These are phyloP conservation scores for Oenanthe oenanthe DNA, from an alignment of 2,113 vertebrate genomes.

Conservation along the genomic window DNA sequence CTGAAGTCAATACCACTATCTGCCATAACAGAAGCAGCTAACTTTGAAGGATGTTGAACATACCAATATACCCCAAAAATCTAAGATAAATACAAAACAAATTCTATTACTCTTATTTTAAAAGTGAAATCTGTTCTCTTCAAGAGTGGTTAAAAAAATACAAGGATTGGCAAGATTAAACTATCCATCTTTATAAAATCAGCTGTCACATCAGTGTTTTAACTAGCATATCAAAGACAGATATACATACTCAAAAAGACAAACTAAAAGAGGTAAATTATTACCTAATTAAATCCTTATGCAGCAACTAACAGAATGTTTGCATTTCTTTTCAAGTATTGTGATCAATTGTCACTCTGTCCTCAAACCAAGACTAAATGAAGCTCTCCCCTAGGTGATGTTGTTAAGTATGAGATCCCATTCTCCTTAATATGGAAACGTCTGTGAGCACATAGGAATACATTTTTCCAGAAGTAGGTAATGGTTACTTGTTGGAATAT, in stretches of 20 bases:
- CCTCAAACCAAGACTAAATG: neutral
- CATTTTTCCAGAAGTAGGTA: constrained; percentile 57
- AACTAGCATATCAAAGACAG: neutral
- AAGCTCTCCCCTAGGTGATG: neutral
- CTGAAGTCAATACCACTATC: neutral
- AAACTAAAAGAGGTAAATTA: constrained; percentile 36
- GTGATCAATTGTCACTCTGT: neutral
- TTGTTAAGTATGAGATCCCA: neutral
- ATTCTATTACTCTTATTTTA: neutral
- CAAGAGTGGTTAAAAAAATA: neutral
- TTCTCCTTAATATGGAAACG: constrained; percentile 43
- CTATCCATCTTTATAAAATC: neutral
- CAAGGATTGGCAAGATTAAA: neutral
- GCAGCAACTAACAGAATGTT: neutral
- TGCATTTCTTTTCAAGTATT: constrained; percentile 13
- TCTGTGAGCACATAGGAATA: neutral
- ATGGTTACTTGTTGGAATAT: constrained; percentile 13
- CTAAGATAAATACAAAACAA: neutral
- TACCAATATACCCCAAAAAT: neutral
- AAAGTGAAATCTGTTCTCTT: neutral
- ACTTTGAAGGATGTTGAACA: neutral
- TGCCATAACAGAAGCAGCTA: neutral
- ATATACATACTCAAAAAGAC: neutral
- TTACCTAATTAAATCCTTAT: constrained; percentile 37
- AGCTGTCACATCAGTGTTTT: neutral